Base-by-base conservation (phyloP, 2,888 invertebrate genomes). In the Tenodera sinensis region DNA sequence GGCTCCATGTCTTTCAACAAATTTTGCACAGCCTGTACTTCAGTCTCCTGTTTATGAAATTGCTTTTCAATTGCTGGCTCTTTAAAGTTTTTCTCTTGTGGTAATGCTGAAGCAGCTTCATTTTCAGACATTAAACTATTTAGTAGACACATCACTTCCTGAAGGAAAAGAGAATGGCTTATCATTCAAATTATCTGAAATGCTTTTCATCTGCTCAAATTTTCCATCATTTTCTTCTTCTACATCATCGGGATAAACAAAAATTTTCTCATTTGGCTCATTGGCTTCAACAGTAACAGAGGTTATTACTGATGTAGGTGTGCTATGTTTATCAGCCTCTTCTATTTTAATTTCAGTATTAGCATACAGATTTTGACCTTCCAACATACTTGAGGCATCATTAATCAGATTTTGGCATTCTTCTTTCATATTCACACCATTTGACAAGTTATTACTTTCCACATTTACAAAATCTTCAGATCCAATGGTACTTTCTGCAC, bases 161-260 rank as follows among this genome's bases (percentile, higher is more conserved):
- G 54, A 71, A 71, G 54, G 25, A 15, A 71, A 71, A 71, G 25
- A 71, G 4, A 20, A 71, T 20, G 4, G 8, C 20, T 71, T 71
- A 71, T 3, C 54, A 71, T 71, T 25, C 20, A 71, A 20, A 25
- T 71, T 71, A 20, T 71, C 25, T 20, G 6, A 83, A 15, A 28
- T n/a, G 28, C 20, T 83, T 83, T 30, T 83, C 28, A 83, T 30
- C n/a, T 83, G 28, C 14, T 90, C 89, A 91, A 88, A 87, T 91
- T 90, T 42, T 90, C 89, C 30, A 84, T 81, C 30, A 89, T 88
- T 83, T 28, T 90, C 85, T 88, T 87, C 15, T 54, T 84, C 84
- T 25, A 42, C 14, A 28, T 89, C 28, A 85, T 85, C 83, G 34
- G 42, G 14, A 34, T 15, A 20, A n/a, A 14, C 47, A 83, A 42